Base-by-base conservation (phyloP, 2,113 vertebrate species). In the Antennarius striatus region DNA sequence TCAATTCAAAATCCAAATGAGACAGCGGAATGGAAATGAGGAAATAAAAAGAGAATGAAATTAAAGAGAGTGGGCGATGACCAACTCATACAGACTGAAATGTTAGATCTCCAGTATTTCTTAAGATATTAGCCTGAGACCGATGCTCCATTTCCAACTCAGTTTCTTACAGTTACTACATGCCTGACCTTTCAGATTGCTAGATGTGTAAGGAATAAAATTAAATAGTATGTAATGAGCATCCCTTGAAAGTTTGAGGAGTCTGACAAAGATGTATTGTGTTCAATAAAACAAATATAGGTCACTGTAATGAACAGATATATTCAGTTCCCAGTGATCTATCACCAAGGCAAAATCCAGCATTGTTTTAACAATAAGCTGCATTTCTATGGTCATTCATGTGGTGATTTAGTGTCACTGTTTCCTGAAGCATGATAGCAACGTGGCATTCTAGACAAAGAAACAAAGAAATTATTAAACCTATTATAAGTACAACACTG, bases 1-100 rank as follows among this genome's bases (percentile, higher is more conserved):
- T 87, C 63, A 79, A 70, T 59, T 65, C 52, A 0, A 0, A 48
- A 53, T 56, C 45, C 43, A 32, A 72, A 42, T 28, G 42, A 54
- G 53, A 61, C 62, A 10, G 32, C 55, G 10, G 46, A 17, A 65
- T 43, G 3, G 56, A 67, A 59, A 81, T 53, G 8, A 73, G 22
- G 32, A 5, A 47, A 22, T 10, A 47, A 60, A 46, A 36, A n/a
- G 40, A 57, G 30, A n/a, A 51, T 56, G 29, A 7, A 75, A 30
- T 29, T 13, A 6, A 16, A 59, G 17, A 30, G 12, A 14, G 36
- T 6, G 40, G 22, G 39, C 0, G 17, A 36, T 64, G 55, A 62
- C 2, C 12, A 47, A 45, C 36, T 54, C 58, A 13, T 36, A 45
- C 11, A 63, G 46, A 17, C 14, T 1, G 4, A 46, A 32, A 42